Evolutionary conservation across 1,140 invertebrate genomes (phyloP).

Genomic region (Eumeta japonica): DNA sequence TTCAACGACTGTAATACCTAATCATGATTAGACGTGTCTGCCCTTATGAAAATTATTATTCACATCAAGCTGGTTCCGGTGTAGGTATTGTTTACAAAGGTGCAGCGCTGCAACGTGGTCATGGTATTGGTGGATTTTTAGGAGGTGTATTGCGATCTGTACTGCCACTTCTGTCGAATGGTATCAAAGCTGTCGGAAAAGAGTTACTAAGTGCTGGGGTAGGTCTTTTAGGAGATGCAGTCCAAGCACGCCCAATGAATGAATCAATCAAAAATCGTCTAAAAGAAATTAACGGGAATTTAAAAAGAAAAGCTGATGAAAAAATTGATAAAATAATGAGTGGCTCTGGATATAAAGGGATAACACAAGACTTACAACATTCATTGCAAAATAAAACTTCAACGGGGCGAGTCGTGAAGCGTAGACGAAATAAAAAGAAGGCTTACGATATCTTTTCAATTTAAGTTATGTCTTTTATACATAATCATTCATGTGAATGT

Average conservation of each 20-base stretch:
- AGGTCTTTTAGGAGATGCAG: slow-evolving; percentile 17
- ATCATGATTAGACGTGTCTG: slow-evolving; percentile 10
- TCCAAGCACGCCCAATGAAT: slow-evolving; percentile 10
- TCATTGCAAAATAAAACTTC: slow-evolving; percentile 2
- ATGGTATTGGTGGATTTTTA: slow-evolving; percentile 25
- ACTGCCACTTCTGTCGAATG: slow-evolving; percentile 20
- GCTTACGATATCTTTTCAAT: slow-evolving; percentile 7
- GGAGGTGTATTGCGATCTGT: slow-evolving; percentile 24
- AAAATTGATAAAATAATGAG: slow-evolving; percentile 14
- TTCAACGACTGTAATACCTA: slow-evolving; percentile 13
- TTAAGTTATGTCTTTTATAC: slow-evolving; percentile 17
- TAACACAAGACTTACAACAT: slow-evolving; percentile 6
- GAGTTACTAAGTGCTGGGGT: slow-evolving; percentile 20
- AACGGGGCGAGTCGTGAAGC: slow-evolving; percentile 4
- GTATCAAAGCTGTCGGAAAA: slow-evolving; percentile 20
- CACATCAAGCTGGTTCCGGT: slow-evolving; percentile 20
- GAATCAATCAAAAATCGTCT: slow-evolving; percentile 16
- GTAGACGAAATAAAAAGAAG: slow-evolving; percentile 3
- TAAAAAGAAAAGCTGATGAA: slow-evolving; percentile 24
- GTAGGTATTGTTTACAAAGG: slow-evolving; percentile 20
- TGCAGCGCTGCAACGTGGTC: slow-evolving; percentile 8
- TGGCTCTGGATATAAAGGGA: slow-evolving; percentile 18
- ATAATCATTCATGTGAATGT: slow-evolving; percentile 19
- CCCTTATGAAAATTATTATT: slow-evolving; percentile 22
- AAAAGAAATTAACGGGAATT: slow-evolving; percentile 17